Conservation (phyloP, 2,888 invertebrate genomes). For the Andrena praecox region DNA sequence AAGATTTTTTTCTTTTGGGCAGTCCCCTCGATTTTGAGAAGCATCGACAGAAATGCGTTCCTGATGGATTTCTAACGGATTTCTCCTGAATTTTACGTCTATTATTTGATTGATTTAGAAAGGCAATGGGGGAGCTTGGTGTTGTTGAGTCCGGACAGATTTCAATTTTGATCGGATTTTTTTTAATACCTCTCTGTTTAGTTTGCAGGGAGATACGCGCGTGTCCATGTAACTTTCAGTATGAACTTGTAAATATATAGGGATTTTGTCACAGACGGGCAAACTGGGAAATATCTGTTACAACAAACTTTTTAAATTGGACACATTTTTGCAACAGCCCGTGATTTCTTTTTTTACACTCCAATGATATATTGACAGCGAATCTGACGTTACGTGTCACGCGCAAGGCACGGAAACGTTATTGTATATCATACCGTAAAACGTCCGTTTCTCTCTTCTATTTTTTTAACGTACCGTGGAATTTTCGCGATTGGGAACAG, state of each 20-base stretch:
- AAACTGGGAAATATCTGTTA: not conserved
- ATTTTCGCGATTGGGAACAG: not conserved
- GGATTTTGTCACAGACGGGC: not conserved
- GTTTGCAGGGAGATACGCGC: not conserved
- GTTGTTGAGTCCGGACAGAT: not conserved
- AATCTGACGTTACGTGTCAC: not conserved
- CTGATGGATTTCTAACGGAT: not conserved
- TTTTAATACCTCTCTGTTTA: not conserved
- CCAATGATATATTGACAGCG: slow-evolving; percentile 5
- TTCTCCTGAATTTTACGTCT: not conserved
- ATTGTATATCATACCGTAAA: not conserved
- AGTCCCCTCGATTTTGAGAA: not conserved
- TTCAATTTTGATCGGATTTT: not conserved
- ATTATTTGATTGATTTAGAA: not conserved
- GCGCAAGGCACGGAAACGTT: not conserved
- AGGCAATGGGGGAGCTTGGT: not conserved
- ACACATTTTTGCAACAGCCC: not conserved
- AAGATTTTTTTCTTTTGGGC: not conserved
- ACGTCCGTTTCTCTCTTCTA: not conserved
- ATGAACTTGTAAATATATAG: not conserved
- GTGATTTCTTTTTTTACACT: not conserved
- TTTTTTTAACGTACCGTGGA: not conserved
- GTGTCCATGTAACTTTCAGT: not conserved
- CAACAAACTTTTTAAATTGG: not conserved
- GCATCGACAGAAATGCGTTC: not conserved